Evolutionary conservation across 2,888 invertebrate species (phyloP), one percentile per base, ranked within the genome.

Genomic region (Pyralis farinalis): DNA sequence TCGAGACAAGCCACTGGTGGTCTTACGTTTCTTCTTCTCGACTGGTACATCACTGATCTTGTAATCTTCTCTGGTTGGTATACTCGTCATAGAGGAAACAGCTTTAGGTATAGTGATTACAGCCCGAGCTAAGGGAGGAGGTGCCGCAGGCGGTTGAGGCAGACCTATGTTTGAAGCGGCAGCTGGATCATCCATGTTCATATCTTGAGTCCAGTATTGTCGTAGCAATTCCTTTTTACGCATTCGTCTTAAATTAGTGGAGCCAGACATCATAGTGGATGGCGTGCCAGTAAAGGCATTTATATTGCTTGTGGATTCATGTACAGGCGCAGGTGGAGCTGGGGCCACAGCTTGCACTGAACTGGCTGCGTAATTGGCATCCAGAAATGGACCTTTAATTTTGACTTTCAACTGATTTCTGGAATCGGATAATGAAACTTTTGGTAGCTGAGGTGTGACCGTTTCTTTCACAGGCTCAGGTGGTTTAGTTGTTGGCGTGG

Each of bases 381-480:
- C 95, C 46, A 95, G 91, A 60, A 95, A 93, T 0, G 97, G 97
- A 1, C 96, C 97, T 72, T 97, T 97, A 48, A 97, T 97, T 79
- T 97, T 97, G 0, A 97, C 93, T 71, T 97, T 97, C 3, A 97
- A 83, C 67, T 96, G 96, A 76, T 96, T 96, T 21, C 96, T 90
- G 0, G 96, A 94, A 75, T 96, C 96, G 0, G 93, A 93, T 1
- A 95, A 80, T 1, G 95, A 94, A 0, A 94, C 94, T 67, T 95
- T 95, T 1, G 93, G 93, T 43, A 81, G 55, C 27, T 71, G 80
- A 6, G 84, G 75, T 30, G 44, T 60, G 51, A 61, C 65, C 1
- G 56, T 44, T 28, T 77, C 74, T 53, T 71, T 73, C 7, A 68
- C 62, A 10, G 70, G 69, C 22, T 73, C 78, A 12, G 44, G 54